Evolutionary conservation across 2,113 vertebrate species (phyloP), one percentile per base, ranked within the genome.

Genomic region (Helogale parvula): DNA sequence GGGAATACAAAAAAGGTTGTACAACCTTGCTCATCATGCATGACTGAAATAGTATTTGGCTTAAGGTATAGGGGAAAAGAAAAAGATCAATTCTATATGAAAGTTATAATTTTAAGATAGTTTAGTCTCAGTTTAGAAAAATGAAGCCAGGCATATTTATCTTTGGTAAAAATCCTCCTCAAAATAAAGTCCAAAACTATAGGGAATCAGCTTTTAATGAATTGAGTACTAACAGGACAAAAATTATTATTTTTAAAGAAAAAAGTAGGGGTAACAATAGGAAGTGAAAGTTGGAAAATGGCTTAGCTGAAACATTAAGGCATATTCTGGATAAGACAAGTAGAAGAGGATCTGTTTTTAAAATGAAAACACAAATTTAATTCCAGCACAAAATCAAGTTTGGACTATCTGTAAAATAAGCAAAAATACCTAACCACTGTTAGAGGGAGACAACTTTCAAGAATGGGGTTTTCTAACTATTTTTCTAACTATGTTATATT

Each of bases 401-500:
- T 57, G 33, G 19, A 41, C 8, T 79, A 29, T 38, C 77, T 83
- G 31, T 41, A 31, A 93, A 95, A 93, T 80, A 66, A 89, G 6
- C 23, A 72, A 95, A 93, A 81, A 86, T 6, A 41, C 5, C 25
- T 65, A 66, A 47, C 72, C 50, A 68, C 7, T 71, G 7, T 90
- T 92, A 65, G 38, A 81, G 5, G 8, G 1, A 54, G 16, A 50
- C 15, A 7, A 47, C 16, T 54, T 83, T 87, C 50, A 29, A 69
- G 71, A 97, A 72, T 31, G 27, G 1, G 7, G 35, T 68, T 76
- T 94, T 86, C 63, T 86, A 79, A 95, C 81, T 96, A 87, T 31
- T 72, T 76, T 95, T 86, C 68, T 86, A 79, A 95, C 81, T 96
- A 87, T 31, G 38, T 54, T 95, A 4, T n/a, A 72, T 96, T 95